Percentiles rank a stretch among this genome's conserved stretches.
Conservation (phyloP, 1,140 invertebrate species). For the Drosophila tani region DNA sequence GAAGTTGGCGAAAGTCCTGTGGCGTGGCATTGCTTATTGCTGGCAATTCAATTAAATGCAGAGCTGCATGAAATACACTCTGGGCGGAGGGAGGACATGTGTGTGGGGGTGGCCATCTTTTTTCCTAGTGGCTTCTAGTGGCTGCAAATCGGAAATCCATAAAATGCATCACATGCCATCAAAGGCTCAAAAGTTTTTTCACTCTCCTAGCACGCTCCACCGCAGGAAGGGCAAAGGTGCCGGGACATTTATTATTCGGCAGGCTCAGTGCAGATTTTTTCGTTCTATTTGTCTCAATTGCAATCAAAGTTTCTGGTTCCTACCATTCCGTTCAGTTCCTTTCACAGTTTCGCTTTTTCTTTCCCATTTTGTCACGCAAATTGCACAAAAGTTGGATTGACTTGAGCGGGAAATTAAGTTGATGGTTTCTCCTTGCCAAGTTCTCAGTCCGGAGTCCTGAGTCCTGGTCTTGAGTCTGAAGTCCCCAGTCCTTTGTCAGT, state of each 20-base stretch:
- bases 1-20: conserved; percentile 41
- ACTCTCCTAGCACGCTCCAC: neutral
- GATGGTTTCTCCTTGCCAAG: conserved; percentile 56
- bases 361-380: conserved; percentile 69
- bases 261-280: conserved; percentile 44
- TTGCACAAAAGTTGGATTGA: conserved; percentile 79
- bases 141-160: conserved; percentile 65
- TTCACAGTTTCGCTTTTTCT: conserved; percentile 27
- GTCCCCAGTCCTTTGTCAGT: conserved; percentile 35
- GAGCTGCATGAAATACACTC: conserved; percentile 78
- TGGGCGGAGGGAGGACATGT: conserved; percentile 14
- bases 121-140: neutral
- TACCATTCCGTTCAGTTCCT: conserved; percentile 15
- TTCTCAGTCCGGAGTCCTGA: conserved; percentile 7
- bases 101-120: conserved; percentile 7
- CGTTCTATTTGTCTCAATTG: conserved; percentile 71
- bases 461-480: neutral
- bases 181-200: conserved; percentile 74
- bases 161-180: conserved; percentile 75
- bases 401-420: conserved; percentile 80
- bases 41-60: conserved; percentile 80
- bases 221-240: conserved; percentile 48
- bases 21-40: conserved; percentile 42
- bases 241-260: conserved; percentile 73
- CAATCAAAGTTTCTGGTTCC: conserved; percentile 73